phyloP scores from a whole-genome alignment of 2,888 invertebrate genomes.

The Amorpha juglandis region DNA sequence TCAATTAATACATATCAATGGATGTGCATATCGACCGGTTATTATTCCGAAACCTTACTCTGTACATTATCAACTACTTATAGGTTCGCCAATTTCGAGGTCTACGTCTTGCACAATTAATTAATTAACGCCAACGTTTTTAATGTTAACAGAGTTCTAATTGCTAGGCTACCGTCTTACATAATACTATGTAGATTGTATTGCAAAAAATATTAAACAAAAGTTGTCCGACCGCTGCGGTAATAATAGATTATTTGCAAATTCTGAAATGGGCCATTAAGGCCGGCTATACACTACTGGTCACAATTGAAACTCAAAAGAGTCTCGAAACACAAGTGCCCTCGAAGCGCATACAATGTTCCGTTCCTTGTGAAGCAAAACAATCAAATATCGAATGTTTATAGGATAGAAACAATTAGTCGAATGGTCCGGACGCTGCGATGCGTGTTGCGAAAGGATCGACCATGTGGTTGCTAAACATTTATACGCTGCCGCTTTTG shows the following conservation, averaged over 20 bases:
- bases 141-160: constrained; percentile 50
- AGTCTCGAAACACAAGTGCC: constrained; percentile 20
- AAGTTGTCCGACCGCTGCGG: constrained; percentile 47
- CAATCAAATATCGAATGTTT: constrained; percentile 64
- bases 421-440: constrained; percentile 82
- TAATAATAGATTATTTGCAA: constrained; percentile 29
- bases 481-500: constrained; percentile 79
- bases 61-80: constrained; percentile 38
- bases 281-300: constrained; percentile 16
- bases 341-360: constrained; percentile 34
- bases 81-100: constrained; percentile 48
- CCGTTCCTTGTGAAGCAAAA: constrained; percentile 60
- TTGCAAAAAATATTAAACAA: constrained; percentile 54
- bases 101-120: constrained; percentile 51
- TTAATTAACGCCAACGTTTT: constrained; percentile 48
- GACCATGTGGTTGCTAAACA: constrained; percentile 76
- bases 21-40: constrained; percentile 27
- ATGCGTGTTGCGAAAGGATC: constrained; percentile 75
- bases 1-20: constrained; percentile 30
- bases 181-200: constrained; percentile 61
- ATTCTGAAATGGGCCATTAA: constrained; percentile 32
- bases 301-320: constrained; percentile 19
- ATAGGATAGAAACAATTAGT: constrained; percentile 80
- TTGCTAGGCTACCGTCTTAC: constrained; percentile 67
- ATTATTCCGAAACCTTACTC: constrained; percentile 16